A percentile compares a stretch with the other conserved stretches of the same genome.
These are phyloP conservation scores for Tichodroma muraria DNA, from an alignment of 2,113 vertebrate genomes.

Conservation along the genomic window DNA sequence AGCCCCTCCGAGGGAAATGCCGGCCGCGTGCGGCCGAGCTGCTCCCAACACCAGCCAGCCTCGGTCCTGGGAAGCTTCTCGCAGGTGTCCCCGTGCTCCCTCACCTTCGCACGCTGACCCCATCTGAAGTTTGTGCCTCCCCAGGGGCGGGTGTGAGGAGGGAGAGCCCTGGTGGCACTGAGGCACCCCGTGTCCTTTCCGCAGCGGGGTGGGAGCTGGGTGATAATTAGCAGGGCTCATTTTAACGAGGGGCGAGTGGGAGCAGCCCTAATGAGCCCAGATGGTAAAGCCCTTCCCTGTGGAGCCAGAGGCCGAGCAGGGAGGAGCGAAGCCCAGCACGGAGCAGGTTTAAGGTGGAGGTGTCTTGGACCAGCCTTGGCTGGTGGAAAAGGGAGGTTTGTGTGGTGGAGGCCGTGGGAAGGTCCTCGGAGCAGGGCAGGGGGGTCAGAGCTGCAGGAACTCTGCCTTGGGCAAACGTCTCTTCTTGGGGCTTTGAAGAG, in stretches of 20 bases:
- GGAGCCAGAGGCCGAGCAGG: background rate
- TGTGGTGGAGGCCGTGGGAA: background rate
- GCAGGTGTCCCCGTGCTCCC: background rate
- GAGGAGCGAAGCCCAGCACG: background rate
- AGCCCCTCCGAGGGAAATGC: accelerated
- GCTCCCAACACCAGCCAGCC: accelerated
- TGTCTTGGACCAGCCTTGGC: background rate
- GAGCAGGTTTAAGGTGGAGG: background rate
- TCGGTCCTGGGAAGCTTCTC: background rate
- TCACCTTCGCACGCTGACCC: accelerated
- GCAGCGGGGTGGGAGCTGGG: background rate
- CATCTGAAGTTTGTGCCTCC: accelerated
- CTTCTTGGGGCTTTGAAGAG: background rate
- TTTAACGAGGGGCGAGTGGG: background rate
- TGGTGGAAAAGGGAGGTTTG: background rate
- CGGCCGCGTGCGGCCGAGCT: too few species aligned
- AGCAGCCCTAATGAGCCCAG: background rate
- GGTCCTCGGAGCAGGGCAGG: background rate
- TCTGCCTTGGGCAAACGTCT: background rate
- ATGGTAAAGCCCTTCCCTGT: background rate
- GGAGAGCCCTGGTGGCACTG: background rate
- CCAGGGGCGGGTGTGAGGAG: background rate
- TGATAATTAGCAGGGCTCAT: background rate
- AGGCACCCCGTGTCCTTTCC: background rate
- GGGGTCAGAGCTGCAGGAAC: background rate